Evolutionary conservation across 2,797 vertebrate genomes (phyloP).

Genomic region (Harpagifer antarcticus): DNA sequence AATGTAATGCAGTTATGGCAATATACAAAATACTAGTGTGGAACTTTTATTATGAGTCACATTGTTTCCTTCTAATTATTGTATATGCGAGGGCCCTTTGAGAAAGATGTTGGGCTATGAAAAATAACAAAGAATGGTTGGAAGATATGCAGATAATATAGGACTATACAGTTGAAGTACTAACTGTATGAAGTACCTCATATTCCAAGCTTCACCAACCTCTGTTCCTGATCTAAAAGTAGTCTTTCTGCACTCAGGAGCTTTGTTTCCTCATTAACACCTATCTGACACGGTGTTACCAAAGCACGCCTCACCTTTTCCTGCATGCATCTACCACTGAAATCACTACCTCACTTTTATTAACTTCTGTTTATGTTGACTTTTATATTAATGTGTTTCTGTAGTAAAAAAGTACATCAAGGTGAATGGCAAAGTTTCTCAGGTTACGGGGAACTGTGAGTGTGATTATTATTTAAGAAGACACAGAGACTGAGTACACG

Average conservation of each 20-base stretch:
- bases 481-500: background rate
- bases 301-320: background rate
- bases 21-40: background rate
- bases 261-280: constrained; percentile 27
- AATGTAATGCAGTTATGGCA: background rate
- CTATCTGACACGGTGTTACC: constrained; percentile 10
- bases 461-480: background rate
- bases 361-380: background rate
- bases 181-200: constrained; percentile 5
- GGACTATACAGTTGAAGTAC: constrained; percentile 19
- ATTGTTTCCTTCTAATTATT: background rate
- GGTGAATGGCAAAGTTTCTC: background rate
- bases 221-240: constrained; percentile 14
- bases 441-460: background rate
- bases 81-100: constrained; percentile 1
- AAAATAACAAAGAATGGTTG: background rate
- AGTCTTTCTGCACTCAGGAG: background rate
- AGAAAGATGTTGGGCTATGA: background rate
- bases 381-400: background rate
- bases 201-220: background rate
- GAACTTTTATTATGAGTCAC: background rate
- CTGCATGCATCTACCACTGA: background rate
- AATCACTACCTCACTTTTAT: background rate
- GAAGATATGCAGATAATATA: constrained; percentile 18
- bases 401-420: background rate